Percentiles rank a stretch among this genome's conserved stretches.
These are phyloP conservation scores for Montipora sp. DNA, from an alignment of 64 coral and sea anemone species.

Conservation along the genomic window DNA sequence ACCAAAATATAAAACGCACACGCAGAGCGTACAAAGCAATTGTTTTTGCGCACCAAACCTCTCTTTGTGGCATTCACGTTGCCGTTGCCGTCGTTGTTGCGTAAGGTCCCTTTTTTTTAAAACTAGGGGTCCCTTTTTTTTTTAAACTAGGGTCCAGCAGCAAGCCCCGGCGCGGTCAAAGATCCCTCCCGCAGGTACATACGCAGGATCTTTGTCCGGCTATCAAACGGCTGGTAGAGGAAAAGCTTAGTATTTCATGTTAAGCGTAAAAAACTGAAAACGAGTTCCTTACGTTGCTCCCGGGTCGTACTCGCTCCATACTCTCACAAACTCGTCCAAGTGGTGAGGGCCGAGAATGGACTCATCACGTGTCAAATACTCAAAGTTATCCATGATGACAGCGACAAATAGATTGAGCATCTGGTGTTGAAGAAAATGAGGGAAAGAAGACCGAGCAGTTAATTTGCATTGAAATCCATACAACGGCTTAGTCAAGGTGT, in stretches of 20 bases:
- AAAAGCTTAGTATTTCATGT: neutral
- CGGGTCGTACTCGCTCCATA: constrained; percentile 98
- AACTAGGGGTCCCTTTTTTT: no score
- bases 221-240: neutral
- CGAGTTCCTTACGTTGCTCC: constrained; percentile 89
- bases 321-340: constrained; percentile 96
- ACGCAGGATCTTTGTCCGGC: neutral
- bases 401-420: constrained; percentile 99
- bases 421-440: constrained; percentile 18
- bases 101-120: no score
- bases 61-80: no score
- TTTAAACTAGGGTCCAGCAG: no score
- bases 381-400: constrained; percentile 99
- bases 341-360: constrained; percentile 98
- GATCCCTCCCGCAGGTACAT: no score
- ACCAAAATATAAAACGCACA: no score
- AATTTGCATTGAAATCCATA: neutral
- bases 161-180: no score
- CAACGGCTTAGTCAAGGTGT: neutral
- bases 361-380: constrained; percentile 97
- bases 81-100: no score
- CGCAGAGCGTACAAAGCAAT: no score
- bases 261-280: neutral
- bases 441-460: neutral
- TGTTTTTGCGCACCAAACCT: no score